Percentiles rank a stretch among this genome's conserved stretches.
Evolutionary conservation across 2,797 vertebrate genomes (phyloP).

Genomic region (Pangasius mekongensis): DNA sequence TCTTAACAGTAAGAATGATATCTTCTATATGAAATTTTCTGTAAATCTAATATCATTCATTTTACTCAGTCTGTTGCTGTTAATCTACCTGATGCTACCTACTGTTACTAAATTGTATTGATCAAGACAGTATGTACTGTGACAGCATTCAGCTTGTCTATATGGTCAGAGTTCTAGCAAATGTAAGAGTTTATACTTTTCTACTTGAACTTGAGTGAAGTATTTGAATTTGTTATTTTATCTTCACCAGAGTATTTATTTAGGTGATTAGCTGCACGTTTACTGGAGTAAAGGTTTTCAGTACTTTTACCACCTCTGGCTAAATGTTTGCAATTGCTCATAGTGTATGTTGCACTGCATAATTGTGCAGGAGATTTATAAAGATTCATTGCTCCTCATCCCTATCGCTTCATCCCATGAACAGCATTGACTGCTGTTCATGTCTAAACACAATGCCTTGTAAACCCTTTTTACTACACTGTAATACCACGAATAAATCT

Average conservation of each 20-base stretch:
- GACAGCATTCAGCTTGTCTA: background rate
- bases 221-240: background rate
- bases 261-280: background rate
- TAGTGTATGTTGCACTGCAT: background rate
- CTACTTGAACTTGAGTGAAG: background rate
- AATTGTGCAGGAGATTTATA: background rate
- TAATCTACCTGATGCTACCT: background rate
- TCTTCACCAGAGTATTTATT: background rate
- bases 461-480: background rate
- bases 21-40: too few species aligned
- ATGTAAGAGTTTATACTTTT: background rate
- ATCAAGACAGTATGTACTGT: background rate
- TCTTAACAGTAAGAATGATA: background rate
- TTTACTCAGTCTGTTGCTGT: background rate
- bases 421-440: background rate
- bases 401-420: background rate
- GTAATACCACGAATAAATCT: conserved; percentile 1
- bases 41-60: background rate
- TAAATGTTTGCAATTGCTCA: background rate
- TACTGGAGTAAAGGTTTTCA: background rate
- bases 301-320: background rate
- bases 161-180: too few species aligned
- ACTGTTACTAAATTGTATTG: background rate
- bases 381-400: background rate
- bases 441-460: background rate